Evolutionary conservation across 1,140 invertebrate species (phyloP), one percentile per base, ranked within the genome.

Genomic region (Riptortus pedestris): DNA sequence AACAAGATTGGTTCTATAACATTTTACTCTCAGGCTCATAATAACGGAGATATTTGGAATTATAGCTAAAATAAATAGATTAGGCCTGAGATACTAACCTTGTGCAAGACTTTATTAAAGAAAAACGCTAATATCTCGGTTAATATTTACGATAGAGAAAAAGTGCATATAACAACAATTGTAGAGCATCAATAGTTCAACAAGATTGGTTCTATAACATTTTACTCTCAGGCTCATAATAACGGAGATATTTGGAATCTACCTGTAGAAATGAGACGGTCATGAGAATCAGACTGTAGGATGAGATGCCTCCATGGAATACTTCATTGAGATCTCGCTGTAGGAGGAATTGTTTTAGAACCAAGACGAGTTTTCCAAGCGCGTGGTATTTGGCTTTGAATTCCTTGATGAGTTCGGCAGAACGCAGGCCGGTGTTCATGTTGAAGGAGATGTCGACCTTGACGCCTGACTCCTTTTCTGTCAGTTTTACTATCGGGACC

Each of bases 291-390:
- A 99, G 84, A 74, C 93, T 94, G 77, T 99, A 99, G 43, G 95
- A 98, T 67, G 93, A 95, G 71, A 99, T 96, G 73, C 96, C 96
- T 69, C 96, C 95, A 59, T 93, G 97, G 78, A 96, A 99, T 55
- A 98, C 96, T 84, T 98, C 95, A 79, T 98, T 98, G 70, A 99
- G 83, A 80, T 97, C 93, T 75, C 95, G 83, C 78, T 98, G 91
- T 58, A 96, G 79, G 62, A 98, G 83, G 79, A 97, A 98, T 79
- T 98, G 94, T 79, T 99, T 99, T 66, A 99, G 80, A 60, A 98
- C 93, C 77, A 98, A 86, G 67, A 98, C 93, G 70, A 98, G 80
- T 72, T 95, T 96, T 26, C 89, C 85, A 66, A 98, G 79, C 62
- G 88, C 85, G 24, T 93, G 93, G 79, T 85, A 98, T 64, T 81